Conservation (phyloP, 2,888 invertebrate species). For the Synergus umbraculus region DNA sequence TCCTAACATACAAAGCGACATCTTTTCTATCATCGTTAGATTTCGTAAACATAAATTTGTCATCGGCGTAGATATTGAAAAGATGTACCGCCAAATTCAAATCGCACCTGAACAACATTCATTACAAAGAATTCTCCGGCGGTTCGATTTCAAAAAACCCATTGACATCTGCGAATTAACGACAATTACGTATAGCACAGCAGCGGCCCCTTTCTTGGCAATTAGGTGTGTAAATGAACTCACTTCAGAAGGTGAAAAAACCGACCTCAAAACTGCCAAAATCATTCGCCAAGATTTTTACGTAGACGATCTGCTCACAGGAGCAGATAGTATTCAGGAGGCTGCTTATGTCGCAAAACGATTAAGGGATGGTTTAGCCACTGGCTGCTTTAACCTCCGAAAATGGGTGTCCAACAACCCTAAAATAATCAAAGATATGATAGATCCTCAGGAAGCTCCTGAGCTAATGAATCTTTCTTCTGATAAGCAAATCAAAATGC, state of each 20-base stretch:
- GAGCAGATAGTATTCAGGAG: background rate
- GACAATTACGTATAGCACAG: no score
- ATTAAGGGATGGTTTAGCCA: background rate
- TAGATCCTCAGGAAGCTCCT: background rate
- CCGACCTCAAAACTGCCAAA: background rate
- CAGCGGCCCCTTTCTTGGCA: no score
- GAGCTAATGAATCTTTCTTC: background rate
- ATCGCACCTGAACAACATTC: no score
- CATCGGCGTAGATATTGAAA: no score
- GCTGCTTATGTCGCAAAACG: background rate
- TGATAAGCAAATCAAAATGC: background rate
- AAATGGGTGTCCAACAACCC: constrained; percentile 16
- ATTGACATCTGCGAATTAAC: no score
- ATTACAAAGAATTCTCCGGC: no score
- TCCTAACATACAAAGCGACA: no score
- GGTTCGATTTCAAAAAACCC: no score
- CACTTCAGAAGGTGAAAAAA: background rate
- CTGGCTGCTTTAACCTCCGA: background rate
- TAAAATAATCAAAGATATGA: background rate
- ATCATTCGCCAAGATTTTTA: constrained; percentile 9
- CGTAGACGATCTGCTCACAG: constrained; percentile 11
- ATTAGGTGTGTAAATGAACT: background rate
- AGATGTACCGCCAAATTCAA: no score
- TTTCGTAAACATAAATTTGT: no score
- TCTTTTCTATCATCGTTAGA: no score